Evolutionary conservation across 1,140 invertebrate species (phyloP).

Genomic region (Apocrypta bakeri): DNA sequence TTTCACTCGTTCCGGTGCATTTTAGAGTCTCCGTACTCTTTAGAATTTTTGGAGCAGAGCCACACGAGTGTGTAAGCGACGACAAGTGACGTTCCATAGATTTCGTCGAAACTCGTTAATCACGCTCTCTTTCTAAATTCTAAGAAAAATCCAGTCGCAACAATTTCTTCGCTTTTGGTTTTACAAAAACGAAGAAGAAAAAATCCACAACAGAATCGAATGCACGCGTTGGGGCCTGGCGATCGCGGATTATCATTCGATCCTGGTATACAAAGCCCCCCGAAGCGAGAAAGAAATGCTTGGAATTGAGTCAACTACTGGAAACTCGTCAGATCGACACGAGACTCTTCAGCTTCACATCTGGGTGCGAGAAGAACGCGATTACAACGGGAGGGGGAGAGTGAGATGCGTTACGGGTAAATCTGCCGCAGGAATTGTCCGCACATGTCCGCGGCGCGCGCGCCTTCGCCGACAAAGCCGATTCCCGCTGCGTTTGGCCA

Average conservation of each 20-base stretch:
- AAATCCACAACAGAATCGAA: not conserved
- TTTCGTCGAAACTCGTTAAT: not conserved
- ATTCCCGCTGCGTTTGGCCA: constrained; percentile 60
- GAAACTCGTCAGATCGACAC: constrained; percentile 6
- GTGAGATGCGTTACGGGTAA: constrained; percentile 61
- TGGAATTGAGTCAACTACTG: constrained; percentile 31
- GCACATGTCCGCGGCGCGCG: constrained; percentile 66
- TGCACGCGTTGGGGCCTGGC: constrained; percentile 9
- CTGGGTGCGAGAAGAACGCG: constrained; percentile 35
- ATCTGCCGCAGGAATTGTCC: constrained; percentile 73
- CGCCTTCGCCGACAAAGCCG: constrained; percentile 69
- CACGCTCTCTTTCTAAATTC: not conserved
- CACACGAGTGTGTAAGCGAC: no score
- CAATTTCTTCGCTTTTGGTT: not conserved
- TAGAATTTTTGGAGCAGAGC: not conserved
- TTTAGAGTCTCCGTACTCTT: no score
- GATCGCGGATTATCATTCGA: constrained; percentile 40
- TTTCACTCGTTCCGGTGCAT: not conserved
- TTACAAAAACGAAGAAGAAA: not conserved
- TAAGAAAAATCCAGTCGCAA: not conserved
- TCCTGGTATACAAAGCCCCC: not conserved
- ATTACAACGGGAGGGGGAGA: constrained; percentile 56
- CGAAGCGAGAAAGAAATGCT: not conserved
- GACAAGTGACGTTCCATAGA: no score
- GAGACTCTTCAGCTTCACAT: not conserved